Evolutionary conservation across 1,140 invertebrate genomes (phyloP).

Genomic region (Nautilus pompilius): DNA sequence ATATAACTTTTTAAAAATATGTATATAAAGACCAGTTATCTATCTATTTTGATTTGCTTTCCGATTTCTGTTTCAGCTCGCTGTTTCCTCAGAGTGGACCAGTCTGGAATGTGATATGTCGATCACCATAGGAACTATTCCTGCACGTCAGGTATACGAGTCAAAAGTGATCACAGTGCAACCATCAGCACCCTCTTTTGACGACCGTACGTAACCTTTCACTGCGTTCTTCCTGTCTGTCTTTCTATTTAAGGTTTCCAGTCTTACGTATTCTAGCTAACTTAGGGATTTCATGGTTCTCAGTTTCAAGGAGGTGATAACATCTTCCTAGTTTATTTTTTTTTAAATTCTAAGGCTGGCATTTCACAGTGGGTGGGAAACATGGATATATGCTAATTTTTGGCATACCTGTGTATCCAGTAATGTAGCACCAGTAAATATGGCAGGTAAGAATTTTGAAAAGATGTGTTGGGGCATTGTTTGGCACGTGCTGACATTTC

Average conservation of each 20-base stretch:
- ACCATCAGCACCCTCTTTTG: slow-evolving; percentile 15
- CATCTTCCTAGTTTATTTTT: too few species aligned
- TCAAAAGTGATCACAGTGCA: neutral
- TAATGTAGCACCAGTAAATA: too few species aligned
- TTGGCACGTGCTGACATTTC: too few species aligned
- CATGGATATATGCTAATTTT: too few species aligned
- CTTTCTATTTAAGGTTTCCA: neutral
- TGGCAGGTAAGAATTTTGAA: too few species aligned
- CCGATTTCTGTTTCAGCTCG: slow-evolving; percentile 15
- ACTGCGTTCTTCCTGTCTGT: neutral
- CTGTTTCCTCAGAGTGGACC: slow-evolving; percentile 10
- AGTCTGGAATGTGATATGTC: slow-evolving; percentile 8
- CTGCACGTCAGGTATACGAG: slow-evolving; percentile 3
- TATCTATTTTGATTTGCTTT: too few species aligned
- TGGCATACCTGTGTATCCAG: too few species aligned
- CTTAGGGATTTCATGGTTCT: slow-evolving; percentile 6
- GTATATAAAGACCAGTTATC: too few species aligned
- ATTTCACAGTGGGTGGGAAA: too few species aligned
- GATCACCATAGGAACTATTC: slow-evolving; percentile 20
- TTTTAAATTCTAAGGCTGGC: too few species aligned
- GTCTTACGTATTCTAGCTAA: neutral
- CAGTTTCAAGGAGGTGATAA: slow-evolving; percentile 3
- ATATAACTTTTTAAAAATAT: neutral
- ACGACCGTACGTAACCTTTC: too few species aligned
- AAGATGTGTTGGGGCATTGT: too few species aligned